These are phyloP conservation scores for Zaprionus inermis DNA, from an alignment of 1,140 invertebrate genomes.

Conservation along the genomic window DNA sequence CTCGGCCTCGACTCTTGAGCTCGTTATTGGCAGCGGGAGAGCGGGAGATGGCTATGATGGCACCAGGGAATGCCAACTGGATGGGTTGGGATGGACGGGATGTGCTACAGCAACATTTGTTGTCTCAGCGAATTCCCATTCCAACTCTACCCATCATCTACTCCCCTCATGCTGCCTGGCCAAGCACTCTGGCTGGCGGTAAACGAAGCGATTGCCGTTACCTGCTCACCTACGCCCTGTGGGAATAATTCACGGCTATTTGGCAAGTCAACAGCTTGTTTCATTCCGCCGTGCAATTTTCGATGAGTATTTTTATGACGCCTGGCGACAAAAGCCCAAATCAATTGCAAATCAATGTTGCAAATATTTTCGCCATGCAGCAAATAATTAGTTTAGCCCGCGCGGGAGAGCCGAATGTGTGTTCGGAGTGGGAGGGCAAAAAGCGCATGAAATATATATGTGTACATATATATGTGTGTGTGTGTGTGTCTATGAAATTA, in stretches of 20 bases:
- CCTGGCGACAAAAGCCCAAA: slow-evolving; percentile 61
- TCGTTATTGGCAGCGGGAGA: slow-evolving; percentile 61
- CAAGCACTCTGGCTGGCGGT: neutral
- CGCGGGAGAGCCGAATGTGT: neutral
- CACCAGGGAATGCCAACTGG: slow-evolving; percentile 38
- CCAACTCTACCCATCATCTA: neutral
- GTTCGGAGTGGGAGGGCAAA: neutral
- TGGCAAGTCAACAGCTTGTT: slow-evolving; percentile 83
- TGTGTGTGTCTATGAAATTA: slow-evolving; percentile 48
- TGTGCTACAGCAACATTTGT: slow-evolving; percentile 59
- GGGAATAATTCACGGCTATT: slow-evolving; percentile 83
- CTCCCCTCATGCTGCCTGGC: too few species aligned
- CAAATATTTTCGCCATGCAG: slow-evolving; percentile 32
- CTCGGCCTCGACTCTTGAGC: slow-evolving; percentile 23
- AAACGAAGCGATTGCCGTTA: slow-evolving; percentile 79
- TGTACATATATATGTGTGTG: slow-evolving; percentile 39
- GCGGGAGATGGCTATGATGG: neutral
- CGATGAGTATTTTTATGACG: slow-evolving; percentile 80
- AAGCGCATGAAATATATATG: slow-evolving; percentile 19
- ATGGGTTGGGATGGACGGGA: slow-evolving; percentile 23
- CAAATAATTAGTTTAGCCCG: slow-evolving; percentile 46
- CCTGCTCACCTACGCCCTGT: slow-evolving; percentile 78
- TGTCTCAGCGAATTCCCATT: slow-evolving; percentile 73
- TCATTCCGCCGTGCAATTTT: slow-evolving; percentile 77
- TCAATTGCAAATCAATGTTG: slow-evolving; percentile 80